Conservation (phyloP, 2,113 vertebrate species). For the Rhipidura dahli region DNA sequence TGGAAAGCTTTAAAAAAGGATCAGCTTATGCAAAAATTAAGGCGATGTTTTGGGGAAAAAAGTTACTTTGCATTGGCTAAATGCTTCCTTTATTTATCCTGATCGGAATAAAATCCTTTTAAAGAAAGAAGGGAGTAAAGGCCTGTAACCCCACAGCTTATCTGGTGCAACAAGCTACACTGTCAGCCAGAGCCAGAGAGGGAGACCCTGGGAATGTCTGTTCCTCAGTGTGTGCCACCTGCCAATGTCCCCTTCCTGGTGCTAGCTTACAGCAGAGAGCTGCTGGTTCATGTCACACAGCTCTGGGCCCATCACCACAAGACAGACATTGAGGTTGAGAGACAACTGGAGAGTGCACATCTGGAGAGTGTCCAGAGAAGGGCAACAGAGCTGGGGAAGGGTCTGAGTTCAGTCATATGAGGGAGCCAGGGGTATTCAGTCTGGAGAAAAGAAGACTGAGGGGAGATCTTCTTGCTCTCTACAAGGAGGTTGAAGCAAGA, state of each 20-base stretch:
- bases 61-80: rapidly evolving
- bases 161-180: rapidly evolving
- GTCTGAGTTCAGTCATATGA: not conserved
- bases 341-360: no score
- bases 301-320: not conserved
- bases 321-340: not conserved
- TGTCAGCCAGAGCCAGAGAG: not conserved
- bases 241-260: not conserved
- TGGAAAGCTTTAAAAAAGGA: not conserved
- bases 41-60: not conserved
- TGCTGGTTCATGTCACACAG: not conserved
- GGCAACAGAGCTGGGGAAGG: not conserved
- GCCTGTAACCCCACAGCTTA: not conserved
- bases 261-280: not conserved
- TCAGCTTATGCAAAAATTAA: not conserved
- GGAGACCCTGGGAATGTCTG: not conserved
- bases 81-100: not conserved
- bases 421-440: not conserved
- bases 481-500: not conserved
- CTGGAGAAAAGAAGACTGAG: not conserved
- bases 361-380: not conserved
- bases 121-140: not conserved
- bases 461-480: not conserved
- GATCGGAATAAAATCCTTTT: not conserved
- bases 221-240: not conserved